phyloP scores from a whole-genome alignment of 2,113 vertebrate species.

The Phrynocephalus versicolor region DNA sequence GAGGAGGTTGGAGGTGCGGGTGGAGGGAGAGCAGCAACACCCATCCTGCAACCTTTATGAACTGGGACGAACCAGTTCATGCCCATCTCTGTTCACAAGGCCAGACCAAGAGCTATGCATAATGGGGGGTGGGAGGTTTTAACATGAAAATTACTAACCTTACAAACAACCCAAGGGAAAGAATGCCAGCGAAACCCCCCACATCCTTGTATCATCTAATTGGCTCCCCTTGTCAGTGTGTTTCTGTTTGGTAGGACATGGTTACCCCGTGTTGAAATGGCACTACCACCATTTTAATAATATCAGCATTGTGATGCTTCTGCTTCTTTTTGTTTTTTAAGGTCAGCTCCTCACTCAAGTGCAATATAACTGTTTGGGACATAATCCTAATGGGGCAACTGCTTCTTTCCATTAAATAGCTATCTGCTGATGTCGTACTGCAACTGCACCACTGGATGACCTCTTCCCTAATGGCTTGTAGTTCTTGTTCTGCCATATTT shows the following conservation, averaged over 20 bases:
- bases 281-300: background rate
- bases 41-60: too few relatives aligned
- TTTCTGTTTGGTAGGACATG: background rate
- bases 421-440: background rate
- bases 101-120: too few relatives aligned
- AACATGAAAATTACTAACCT: background rate
- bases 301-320: background rate
- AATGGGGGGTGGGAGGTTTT: background rate
- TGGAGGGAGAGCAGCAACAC: too few relatives aligned
- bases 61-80: too few relatives aligned
- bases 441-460: background rate
- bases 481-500: background rate
- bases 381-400: background rate
- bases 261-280: background rate
- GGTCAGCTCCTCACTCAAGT: background rate
- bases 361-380: background rate
- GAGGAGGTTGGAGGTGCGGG: too few relatives aligned
- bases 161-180: background rate
- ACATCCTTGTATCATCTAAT: background rate
- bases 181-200: background rate
- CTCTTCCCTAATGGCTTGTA: slow-evolving; percentile 7
- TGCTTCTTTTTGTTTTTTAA: background rate
- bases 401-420: background rate
- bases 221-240: too few relatives aligned
- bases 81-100: too few relatives aligned